Percentiles rank a stretch among this genome's conserved stretches.
phyloP scores from a whole-genome alignment of 2,113 vertebrate species.

The Amia ocellicauda region DNA sequence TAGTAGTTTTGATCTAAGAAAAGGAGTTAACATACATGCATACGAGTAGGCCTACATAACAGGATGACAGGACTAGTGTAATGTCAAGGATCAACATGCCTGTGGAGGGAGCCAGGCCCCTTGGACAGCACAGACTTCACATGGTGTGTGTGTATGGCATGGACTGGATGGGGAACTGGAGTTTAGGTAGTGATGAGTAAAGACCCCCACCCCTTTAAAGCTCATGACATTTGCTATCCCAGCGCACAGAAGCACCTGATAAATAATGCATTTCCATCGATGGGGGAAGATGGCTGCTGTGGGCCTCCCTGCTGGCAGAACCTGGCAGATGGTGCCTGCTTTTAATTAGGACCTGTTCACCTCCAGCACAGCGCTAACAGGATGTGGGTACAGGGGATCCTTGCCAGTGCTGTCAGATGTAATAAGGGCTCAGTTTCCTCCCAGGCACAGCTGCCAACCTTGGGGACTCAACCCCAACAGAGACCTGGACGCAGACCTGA shows the following conservation, averaged over 20 bases:
- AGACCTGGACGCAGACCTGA: too few species aligned
- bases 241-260: slow-evolving; percentile 24
- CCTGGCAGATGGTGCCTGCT: slow-evolving; percentile 40
- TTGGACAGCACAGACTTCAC: too few species aligned
- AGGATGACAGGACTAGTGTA: too few species aligned
- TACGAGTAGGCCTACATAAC: too few species aligned
- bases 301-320: slow-evolving; percentile 43
- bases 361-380: slow-evolving; percentile 49
- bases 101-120: too few species aligned
- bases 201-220: slow-evolving; percentile 16
- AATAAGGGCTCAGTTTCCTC: too few species aligned
- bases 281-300: slow-evolving; percentile 28
- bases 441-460: too few species aligned
- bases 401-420: too few species aligned
- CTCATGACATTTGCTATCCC: slow-evolving; percentile 20
- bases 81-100: too few species aligned
- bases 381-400: neutral
- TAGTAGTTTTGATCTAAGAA: too few species aligned
- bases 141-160: neutral
- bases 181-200: slow-evolving; percentile 44
- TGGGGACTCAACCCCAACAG: too few species aligned
- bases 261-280: slow-evolving; percentile 42
- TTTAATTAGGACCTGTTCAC: slow-evolving; percentile 54
- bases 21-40: too few species aligned
- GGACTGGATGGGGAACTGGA: neutral